phyloP scores from a whole-genome alignment of 2,113 vertebrate species.

The Plotosus lineatus region DNA sequence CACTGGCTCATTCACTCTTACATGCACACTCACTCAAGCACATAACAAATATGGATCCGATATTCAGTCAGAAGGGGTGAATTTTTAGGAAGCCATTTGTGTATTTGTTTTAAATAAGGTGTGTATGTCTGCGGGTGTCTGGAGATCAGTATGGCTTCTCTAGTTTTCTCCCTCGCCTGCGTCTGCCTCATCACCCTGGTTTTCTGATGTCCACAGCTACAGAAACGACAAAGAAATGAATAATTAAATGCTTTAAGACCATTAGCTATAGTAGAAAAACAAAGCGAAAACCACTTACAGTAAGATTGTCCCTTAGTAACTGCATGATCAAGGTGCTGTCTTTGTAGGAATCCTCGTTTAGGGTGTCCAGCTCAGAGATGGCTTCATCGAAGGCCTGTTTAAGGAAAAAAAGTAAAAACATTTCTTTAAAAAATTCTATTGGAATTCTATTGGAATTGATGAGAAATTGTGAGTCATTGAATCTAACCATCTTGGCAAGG shows the following conservation, averaged over 20 bases:
- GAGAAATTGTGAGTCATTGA: neutral
- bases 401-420: slow-evolving; percentile 43
- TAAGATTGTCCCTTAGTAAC: slow-evolving; percentile 99
- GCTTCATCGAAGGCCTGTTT: slow-evolving; percentile 99
- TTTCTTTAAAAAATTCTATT: neutral
- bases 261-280: neutral
- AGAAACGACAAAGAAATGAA: slow-evolving; percentile 6
- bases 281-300: slow-evolving; percentile 78
- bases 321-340: slow-evolving; percentile 99
- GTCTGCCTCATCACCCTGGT: slow-evolving; percentile 95
- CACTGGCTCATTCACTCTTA: slow-evolving; percentile 37
- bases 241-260: neutral
- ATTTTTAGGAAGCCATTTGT: slow-evolving; percentile 79
- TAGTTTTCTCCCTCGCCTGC: slow-evolving; percentile 96
- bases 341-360: slow-evolving; percentile 99
- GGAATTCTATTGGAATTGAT: neutral
- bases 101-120: slow-evolving; percentile 78
- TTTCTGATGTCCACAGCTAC: slow-evolving; percentile 99
- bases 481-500: slow-evolving; percentile 92
- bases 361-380: slow-evolving; percentile 97
- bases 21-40: slow-evolving; percentile 40
- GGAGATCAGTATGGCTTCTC: slow-evolving; percentile 79
- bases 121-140: slow-evolving; percentile 79
- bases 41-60: slow-evolving; percentile 70
- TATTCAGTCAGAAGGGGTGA: slow-evolving; percentile 73